These are phyloP conservation scores for Drosophila repleta DNA, from an alignment of 1,140 invertebrate genomes.

Conservation along the genomic window DNA sequence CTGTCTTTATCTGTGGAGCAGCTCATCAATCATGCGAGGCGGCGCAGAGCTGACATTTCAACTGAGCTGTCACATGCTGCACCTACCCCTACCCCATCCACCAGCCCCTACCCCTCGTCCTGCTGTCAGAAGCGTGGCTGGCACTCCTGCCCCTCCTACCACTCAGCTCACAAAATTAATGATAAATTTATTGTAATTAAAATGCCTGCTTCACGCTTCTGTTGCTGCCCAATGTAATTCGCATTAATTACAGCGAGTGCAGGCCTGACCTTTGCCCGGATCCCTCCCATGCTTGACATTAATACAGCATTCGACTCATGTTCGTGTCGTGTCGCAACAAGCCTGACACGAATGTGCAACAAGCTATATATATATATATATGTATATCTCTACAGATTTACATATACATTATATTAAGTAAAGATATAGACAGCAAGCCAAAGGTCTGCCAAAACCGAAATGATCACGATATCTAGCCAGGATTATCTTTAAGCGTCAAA, in stretches of 20 bases:
- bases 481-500: too few relatives aligned
- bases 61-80: constrained; percentile 33
- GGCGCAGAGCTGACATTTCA: constrained; percentile 41
- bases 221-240: constrained; percentile 60
- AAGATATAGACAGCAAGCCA: too few relatives aligned
- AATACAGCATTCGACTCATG: constrained; percentile 38
- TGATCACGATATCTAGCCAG: too few relatives aligned
- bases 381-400: too few relatives aligned
- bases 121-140: neutral
- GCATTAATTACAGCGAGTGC: constrained; percentile 63
- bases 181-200: constrained; percentile 58
- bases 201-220: constrained; percentile 27
- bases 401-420: too few relatives aligned
- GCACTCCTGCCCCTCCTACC: too few relatives aligned
- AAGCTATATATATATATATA: too few relatives aligned
- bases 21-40: constrained; percentile 42
- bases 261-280: constrained; percentile 28
- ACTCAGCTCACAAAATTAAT: constrained; percentile 36
- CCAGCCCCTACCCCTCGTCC: neutral
- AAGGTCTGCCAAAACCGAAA: too few relatives aligned
- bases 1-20: neutral
- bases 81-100: neutral
- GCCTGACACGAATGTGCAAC: constrained; percentile 8
- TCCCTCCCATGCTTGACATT: constrained; percentile 53
- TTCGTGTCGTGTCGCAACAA: constrained; percentile 3